Evolutionary conservation across 2,113 vertebrate genomes (phyloP).

Genomic region (Arothron firmamentum): DNA sequence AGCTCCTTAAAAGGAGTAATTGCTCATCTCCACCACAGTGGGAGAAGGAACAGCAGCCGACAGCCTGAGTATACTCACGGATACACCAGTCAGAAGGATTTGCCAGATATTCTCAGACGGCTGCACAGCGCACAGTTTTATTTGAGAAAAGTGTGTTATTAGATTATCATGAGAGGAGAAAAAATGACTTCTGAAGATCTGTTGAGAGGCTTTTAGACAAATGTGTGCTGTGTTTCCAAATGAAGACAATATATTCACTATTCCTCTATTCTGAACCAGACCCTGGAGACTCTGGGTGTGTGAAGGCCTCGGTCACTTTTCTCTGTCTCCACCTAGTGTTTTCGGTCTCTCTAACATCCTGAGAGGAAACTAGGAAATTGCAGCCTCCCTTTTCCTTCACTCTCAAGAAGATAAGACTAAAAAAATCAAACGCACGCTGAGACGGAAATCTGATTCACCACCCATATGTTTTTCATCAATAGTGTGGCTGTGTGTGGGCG

Average conservation of each 20-base stretch:
- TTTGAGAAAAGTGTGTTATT: conserved; percentile 50
- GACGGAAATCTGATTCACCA: conserved; percentile 49
- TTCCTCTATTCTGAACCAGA: background rate
- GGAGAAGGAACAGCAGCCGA: conserved; percentile 44
- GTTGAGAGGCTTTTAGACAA: background rate
- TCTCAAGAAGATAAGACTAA: conserved; percentile 21
- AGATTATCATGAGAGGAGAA: conserved; percentile 33
- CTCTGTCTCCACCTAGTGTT: conserved; percentile 76
- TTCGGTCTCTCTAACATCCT: conserved; percentile 5
- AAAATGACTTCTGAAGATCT: background rate
- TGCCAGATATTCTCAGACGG: conserved; percentile 43
- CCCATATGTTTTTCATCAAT: conserved; percentile 43
- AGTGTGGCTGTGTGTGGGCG: conserved; percentile 14
- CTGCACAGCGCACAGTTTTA: conserved; percentile 48
- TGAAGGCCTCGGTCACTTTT: conserved; percentile 34
- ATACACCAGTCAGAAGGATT: conserved; percentile 52
- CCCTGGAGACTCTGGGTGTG: background rate
- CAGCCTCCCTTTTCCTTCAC: conserved; percentile 40
- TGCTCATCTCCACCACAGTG: conserved; percentile 33
- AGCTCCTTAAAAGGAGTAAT: conserved; percentile 63
- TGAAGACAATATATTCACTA: background rate
- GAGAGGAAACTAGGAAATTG: conserved; percentile 46
- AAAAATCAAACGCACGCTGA: conserved; percentile 13
- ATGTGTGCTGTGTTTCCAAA: background rate
- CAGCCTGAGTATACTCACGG: conserved; percentile 48